Percentiles rank a stretch among this genome's conserved stretches.
These are phyloP conservation scores for Pseudopleuronectes americanus DNA, from an alignment of 2,797 vertebrate species.

Conservation along the genomic window DNA sequence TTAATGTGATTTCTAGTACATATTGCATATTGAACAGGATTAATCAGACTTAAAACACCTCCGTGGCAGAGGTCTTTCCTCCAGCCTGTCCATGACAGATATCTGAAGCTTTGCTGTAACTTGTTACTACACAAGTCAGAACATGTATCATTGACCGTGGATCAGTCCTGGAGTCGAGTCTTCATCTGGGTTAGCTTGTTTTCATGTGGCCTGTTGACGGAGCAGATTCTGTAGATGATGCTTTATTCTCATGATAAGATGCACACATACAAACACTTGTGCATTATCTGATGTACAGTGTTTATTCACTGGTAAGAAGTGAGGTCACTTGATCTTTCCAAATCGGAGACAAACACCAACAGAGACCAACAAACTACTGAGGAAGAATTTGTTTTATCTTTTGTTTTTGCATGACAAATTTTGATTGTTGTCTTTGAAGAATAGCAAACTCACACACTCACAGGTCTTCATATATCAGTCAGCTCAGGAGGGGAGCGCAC, in stretches of 20 bases:
- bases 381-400: background rate
- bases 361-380: background rate
- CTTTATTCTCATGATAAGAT: conserved; percentile 1
- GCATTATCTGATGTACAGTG: background rate
- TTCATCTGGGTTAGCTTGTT: conserved; percentile 12
- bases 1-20: no score
- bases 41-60: no score
- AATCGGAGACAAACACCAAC: background rate
- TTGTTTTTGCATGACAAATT: conserved; percentile 4
- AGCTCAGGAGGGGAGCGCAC: background rate
- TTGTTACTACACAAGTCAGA: conserved; percentile 39
- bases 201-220: background rate
- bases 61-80: background rate
- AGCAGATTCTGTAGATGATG: background rate
- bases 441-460: background rate
- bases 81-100: background rate
- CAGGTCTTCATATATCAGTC: conserved; percentile 28
- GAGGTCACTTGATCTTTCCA: background rate
- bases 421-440: background rate
- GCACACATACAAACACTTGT: background rate
- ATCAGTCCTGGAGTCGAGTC: background rate
- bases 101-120: conserved; percentile 34
- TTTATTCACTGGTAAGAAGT: background rate
- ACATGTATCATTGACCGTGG: conserved; percentile 40
- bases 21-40: no score